These are phyloP conservation scores for Xenopus borealis DNA, from an alignment of 2,113 vertebrate species.

Conservation along the genomic window DNA sequence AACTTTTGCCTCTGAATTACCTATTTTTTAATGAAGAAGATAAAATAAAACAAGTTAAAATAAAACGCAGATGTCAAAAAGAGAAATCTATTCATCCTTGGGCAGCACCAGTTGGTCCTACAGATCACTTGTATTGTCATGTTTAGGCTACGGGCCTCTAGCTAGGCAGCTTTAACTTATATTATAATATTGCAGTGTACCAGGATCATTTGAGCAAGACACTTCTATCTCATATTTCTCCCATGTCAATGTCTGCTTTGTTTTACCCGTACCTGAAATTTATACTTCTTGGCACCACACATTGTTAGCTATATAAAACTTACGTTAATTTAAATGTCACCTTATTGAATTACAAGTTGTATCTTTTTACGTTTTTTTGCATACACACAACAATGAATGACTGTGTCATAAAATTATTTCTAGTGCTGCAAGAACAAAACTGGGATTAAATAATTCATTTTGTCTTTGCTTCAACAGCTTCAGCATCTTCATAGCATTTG, in stretches of 20 bases:
- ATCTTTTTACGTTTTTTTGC: constrained; percentile 19
- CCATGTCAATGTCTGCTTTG: not conserved
- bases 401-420: constrained; percentile 35
- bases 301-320: constrained; percentile 28
- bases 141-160: no score
- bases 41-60: no score
- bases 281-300: not conserved
- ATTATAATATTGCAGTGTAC: no score
- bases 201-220: no score
- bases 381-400: constrained; percentile 18
- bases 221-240: no score
- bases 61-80: no score
- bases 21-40: no score
- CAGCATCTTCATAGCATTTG: not conserved
- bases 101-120: no score
- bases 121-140: no score
- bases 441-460: constrained; percentile 15
- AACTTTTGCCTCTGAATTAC: no score
- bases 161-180: no score
- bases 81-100: no score
- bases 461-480: not conserved
- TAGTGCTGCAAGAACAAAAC: constrained; percentile 8
- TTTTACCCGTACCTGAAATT: constrained; percentile 5
- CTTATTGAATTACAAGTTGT: constrained; percentile 35
- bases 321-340: constrained; percentile 33